Conservation (phyloP, 2,113 vertebrate species). For the Pleuronectes platessa region DNA sequence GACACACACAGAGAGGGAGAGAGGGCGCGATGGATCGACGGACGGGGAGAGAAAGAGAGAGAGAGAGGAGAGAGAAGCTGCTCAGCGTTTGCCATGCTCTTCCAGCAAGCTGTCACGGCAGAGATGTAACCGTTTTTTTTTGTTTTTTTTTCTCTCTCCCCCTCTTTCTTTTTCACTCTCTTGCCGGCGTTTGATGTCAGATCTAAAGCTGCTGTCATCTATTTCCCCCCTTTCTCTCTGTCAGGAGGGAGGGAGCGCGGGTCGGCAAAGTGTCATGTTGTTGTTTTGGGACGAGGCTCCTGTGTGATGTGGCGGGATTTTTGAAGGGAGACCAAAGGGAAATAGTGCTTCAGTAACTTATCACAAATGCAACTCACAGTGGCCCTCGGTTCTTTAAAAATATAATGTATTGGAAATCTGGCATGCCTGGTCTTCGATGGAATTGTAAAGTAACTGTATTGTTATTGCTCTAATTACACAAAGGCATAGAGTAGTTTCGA, state of each 20-base stretch:
- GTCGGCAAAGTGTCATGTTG: conserved; percentile 77
- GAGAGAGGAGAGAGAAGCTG: conserved; percentile 53
- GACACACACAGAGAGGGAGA: conserved; percentile 24
- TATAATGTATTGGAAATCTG: conserved; percentile 38
- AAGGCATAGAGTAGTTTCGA: not conserved
- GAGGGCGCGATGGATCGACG: conserved; percentile 57
- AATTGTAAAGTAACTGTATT: not conserved
- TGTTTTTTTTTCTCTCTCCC: conserved; percentile 19
- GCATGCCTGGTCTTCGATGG: not conserved
- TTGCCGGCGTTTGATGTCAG: conserved; percentile 77
- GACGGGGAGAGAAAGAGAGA: conserved; percentile 1
- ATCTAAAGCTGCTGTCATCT: conserved; percentile 80
- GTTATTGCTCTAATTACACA: conserved; percentile 11
- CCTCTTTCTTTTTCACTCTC: conserved; percentile 61
- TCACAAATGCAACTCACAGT: conserved; percentile 60
- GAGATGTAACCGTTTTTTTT: conserved; percentile 70
- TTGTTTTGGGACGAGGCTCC: conserved; percentile 74
- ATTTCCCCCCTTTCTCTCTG: conserved; percentile 55
- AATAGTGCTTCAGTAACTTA: conserved; percentile 64
- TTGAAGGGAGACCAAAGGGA: conserved; percentile 75
- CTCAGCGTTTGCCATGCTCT: conserved; percentile 63
- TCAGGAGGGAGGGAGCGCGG: conserved; percentile 69
- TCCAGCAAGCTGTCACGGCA: conserved; percentile 77
- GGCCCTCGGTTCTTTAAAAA: conserved; percentile 36
- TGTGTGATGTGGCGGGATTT: conserved; percentile 77